A percentile compares a stretch with the other conserved stretches of the same genome.
Conservation (phyloP, 2,113 vertebrate genomes). For the Amblyornis subalaris region DNA sequence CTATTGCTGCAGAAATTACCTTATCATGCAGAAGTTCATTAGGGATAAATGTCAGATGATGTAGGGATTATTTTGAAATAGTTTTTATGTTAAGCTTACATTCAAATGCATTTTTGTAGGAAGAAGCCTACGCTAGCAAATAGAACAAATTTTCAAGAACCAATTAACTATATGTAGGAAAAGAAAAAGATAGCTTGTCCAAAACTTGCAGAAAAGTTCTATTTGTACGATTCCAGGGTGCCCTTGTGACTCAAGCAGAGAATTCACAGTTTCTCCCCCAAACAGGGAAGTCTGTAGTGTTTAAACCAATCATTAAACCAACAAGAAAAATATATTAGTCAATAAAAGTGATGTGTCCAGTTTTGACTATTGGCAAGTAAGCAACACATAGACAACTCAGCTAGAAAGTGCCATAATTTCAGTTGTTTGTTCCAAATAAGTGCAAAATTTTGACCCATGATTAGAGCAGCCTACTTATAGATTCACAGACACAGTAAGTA, state of each 20-base stretch:
- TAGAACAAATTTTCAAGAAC: not conserved
- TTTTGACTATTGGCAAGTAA: not conserved
- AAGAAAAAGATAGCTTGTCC: not conserved
- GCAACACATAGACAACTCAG: not conserved
- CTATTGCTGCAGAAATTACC: not conserved
- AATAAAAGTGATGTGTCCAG: not conserved
- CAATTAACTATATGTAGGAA: not conserved
- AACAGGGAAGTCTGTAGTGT: not conserved
- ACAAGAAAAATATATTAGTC: not conserved
- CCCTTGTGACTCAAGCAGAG: not conserved
- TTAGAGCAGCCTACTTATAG: not conserved
- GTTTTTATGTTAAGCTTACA: not conserved
- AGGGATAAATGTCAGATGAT: not conserved
- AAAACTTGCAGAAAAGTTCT: not conserved
- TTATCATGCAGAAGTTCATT: not conserved
- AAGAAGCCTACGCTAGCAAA: rapidly evolving
- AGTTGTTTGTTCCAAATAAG: not conserved
- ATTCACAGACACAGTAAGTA: not conserved
- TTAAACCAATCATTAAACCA: not conserved
- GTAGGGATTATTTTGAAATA: not conserved
- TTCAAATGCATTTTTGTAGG: not conserved
- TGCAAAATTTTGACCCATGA: not conserved
- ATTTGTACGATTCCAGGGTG: not conserved
- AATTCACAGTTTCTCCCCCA: not conserved
- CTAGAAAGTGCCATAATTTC: not conserved